A percentile compares a stretch with the other conserved stretches of the same genome.
Evolutionary conservation across 2,888 invertebrate species (phyloP).

Genomic region (Psylliodes chrysocephalus): DNA sequence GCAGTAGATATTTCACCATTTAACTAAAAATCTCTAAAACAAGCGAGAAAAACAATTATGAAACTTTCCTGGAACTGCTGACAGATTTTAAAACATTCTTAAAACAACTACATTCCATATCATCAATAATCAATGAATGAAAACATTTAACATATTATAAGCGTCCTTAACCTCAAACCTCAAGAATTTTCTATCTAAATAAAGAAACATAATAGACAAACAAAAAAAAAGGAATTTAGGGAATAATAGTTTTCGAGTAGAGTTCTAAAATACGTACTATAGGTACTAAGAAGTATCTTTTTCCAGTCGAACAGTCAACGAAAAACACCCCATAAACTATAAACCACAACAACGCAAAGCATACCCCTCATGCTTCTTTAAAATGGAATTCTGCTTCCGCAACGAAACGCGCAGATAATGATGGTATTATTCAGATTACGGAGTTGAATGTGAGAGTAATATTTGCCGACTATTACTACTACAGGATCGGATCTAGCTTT

Average conservation of each 20-base stretch:
- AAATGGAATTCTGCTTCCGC: slow-evolving; percentile 62
- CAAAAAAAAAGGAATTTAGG: neutral
- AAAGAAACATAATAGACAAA: neutral
- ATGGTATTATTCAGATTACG: slow-evolving; percentile 44
- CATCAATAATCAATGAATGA: no score
- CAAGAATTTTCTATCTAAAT: no score
- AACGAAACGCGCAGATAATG: slow-evolving; percentile 61
- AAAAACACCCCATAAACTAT: slow-evolving; percentile 21
- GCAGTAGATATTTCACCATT: no score
- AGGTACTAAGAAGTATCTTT: slow-evolving; percentile 17
- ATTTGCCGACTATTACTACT: slow-evolving; percentile 26
- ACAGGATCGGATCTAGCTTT: neutral
- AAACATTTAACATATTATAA: no score
- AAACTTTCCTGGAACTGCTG: no score
- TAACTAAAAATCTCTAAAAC: no score
- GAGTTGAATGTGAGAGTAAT: slow-evolving; percentile 1
- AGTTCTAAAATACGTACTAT: no score
- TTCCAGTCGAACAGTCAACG: slow-evolving; percentile 21
- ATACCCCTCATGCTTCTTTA: slow-evolving; percentile 47
- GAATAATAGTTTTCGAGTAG: neutral
- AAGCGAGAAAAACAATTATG: no score
- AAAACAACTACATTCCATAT: no score
- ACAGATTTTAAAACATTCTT: no score
- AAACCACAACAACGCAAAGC: slow-evolving; percentile 23
- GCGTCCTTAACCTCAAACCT: no score